These are phyloP conservation scores for Antheraea assamensis DNA, from an alignment of 2,888 invertebrate genomes.

Conservation along the genomic window DNA sequence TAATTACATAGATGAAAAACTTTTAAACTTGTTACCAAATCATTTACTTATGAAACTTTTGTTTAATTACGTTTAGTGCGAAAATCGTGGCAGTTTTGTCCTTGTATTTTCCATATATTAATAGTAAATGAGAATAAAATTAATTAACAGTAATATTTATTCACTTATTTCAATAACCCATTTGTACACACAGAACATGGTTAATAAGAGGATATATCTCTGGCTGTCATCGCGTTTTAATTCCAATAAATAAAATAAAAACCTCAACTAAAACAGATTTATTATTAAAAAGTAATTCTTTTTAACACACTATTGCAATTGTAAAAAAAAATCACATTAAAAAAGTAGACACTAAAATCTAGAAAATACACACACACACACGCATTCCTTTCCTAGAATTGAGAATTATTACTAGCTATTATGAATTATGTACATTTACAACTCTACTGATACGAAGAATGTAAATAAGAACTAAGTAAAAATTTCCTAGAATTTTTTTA, in stretches of 20 bases:
- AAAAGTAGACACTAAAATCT: not conserved
- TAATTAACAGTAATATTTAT: conserved; percentile 55
- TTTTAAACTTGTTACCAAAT: conserved; percentile 66
- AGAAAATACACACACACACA: conserved; percentile 7
- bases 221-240: not conserved
- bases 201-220: not conserved
- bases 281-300: not conserved
- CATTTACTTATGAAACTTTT: conserved; percentile 55
- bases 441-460: not conserved
- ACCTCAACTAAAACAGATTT: conserved; percentile 4
- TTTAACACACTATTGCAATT: not conserved
- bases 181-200: not conserved
- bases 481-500: not conserved
- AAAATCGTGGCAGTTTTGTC: conserved; percentile 61
- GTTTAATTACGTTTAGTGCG: conserved; percentile 55
- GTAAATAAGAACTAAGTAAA: not conserved
- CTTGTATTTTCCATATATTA: conserved; percentile 73
- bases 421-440: conserved; percentile 2
- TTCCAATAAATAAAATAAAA: conserved; percentile 5
- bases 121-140: conserved; percentile 77
- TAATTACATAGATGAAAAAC: conserved; percentile 10
- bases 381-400: not conserved
- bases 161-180: conserved; percentile 14
- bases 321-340: not conserved
- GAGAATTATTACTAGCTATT: not conserved